These are phyloP conservation scores for Molossus alvarezi DNA, from an alignment of 2,797 vertebrate genomes.

Conservation along the genomic window DNA sequence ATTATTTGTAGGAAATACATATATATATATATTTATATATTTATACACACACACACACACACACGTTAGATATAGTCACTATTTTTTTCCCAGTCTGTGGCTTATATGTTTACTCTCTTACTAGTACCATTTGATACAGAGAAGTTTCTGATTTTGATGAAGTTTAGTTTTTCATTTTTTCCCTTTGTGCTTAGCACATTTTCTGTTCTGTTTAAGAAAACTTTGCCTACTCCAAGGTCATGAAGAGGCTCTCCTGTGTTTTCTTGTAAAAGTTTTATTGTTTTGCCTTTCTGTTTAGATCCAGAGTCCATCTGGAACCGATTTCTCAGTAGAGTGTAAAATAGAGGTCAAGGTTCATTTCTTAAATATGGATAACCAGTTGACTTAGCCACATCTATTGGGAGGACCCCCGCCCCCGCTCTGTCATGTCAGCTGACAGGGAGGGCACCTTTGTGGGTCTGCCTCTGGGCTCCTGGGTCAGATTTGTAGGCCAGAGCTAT, in stretches of 20 bases:
- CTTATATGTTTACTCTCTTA: neutral
- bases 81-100: neutral
- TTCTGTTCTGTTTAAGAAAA: slow-evolving; percentile 64
- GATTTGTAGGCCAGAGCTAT: neutral
- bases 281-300: slow-evolving; percentile 51
- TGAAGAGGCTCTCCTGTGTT: neutral
- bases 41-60: too few species aligned
- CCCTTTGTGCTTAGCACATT: neutral
- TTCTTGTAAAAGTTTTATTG: slow-evolving; percentile 60
- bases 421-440: neutral
- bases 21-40: too few species aligned
- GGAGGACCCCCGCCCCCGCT: neutral
- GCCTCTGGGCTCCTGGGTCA: neutral
- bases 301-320: neutral
- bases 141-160: slow-evolving; percentile 8
- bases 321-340: slow-evolving; percentile 60
- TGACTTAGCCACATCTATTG: neutral
- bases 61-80: neutral
- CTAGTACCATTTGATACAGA: neutral
- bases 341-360: slow-evolving; percentile 3
- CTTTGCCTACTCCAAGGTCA: slow-evolving; percentile 25
- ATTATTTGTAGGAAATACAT: neutral
- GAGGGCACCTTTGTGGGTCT: neutral
- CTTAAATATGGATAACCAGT: neutral
- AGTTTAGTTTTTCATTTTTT: neutral